These are phyloP conservation scores for Sycophila texana DNA, from an alignment of 2,888 invertebrate genomes.

Conservation along the genomic window DNA sequence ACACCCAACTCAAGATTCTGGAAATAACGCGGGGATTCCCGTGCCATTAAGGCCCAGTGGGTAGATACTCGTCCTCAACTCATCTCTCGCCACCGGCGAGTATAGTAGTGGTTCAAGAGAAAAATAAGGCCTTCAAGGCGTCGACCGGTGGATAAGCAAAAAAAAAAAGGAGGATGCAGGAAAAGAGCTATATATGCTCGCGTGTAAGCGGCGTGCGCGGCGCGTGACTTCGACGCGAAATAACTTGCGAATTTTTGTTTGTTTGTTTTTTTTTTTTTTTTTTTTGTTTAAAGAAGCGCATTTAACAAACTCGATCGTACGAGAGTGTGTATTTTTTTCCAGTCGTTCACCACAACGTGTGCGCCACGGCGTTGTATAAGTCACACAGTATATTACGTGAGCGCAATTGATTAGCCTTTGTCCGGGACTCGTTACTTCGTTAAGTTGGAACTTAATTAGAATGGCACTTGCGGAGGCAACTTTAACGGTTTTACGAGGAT, in stretches of 20 bases:
- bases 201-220: conserved; percentile 45
- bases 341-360: neutral
- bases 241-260: conserved; percentile 26
- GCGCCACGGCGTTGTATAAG: neutral
- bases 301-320: conserved; percentile 32
- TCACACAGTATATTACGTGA: conserved; percentile 40
- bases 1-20: no score
- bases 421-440: no score
- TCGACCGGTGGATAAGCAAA: conserved; percentile 8
- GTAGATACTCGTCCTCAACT: neutral
- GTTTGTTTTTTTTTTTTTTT: no score
- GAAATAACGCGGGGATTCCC: no score
- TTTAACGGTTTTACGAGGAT: no score
- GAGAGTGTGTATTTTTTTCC: conserved; percentile 43
- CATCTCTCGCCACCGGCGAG: neutral
- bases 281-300: conserved; percentile 19
- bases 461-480: no score
- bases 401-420: conserved; percentile 16
- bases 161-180: conserved; percentile 36
- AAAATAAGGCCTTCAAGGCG: conserved; percentile 23
- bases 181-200: conserved; percentile 21
- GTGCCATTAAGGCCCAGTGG: no score
- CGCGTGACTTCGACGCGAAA: conserved; percentile 33
- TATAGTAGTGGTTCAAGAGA: conserved; percentile 34
- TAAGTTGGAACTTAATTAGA: no score